Percentiles rank a stretch among this genome's conserved stretches.
phyloP scores from a whole-genome alignment of 2,888 invertebrate genomes.

The Sarcophaga caerulescens region DNA sequence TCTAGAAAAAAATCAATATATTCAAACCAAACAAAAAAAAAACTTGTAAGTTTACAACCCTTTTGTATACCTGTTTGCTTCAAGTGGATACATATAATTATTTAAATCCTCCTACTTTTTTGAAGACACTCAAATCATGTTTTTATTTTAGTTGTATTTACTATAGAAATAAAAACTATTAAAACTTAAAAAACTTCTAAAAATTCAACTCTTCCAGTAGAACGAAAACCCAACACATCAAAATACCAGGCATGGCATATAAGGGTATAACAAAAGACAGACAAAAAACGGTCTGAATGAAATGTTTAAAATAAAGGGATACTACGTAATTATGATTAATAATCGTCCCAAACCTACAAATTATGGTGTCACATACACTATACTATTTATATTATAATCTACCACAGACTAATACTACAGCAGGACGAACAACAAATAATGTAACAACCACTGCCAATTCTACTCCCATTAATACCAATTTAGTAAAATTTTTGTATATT shows the following conservation, averaged over 20 bases:
- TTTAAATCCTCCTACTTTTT: background rate
- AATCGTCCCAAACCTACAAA: conserved; percentile 54
- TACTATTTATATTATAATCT: conserved; percentile 26
- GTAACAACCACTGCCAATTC: background rate
- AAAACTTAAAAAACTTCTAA: conserved; percentile 1
- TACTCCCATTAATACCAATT: too few species aligned
- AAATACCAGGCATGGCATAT: background rate
- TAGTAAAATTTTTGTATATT: conserved; percentile 31
- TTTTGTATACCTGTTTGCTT: background rate
- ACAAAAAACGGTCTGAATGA: background rate
- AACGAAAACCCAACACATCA: background rate
- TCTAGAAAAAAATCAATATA: background rate
- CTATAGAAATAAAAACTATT: background rate
- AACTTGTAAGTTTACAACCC: background rate
- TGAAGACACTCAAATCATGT: background rate
- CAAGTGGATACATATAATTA: background rate
- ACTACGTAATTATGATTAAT: conserved; percentile 52
- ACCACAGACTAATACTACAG: background rate
- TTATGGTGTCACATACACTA: conserved; percentile 49
- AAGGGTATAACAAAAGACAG: background rate
- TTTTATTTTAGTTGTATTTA: background rate
- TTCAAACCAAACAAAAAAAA: background rate
- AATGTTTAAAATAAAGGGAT: conserved; percentile 9
- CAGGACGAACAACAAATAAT: background rate
- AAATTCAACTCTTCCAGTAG: background rate